These are phyloP conservation scores for Rhamnusium bicolor DNA, from an alignment of 2,888 invertebrate genomes.

Conservation along the genomic window DNA sequence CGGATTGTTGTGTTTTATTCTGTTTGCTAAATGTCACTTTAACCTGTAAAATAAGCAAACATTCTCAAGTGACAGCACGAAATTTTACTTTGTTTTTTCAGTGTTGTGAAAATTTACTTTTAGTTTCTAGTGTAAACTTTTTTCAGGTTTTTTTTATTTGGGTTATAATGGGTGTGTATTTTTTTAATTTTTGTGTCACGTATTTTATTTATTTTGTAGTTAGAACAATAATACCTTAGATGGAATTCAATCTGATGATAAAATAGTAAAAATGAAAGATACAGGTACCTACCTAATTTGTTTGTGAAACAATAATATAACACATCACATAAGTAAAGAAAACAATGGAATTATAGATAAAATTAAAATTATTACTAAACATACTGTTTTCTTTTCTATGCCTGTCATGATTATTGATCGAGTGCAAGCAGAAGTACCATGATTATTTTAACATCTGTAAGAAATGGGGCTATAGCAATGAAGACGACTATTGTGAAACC, in stretches of 20 bases:
- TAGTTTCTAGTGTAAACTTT: slow-evolving; percentile 26
- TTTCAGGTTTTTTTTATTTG: slow-evolving; percentile 19
- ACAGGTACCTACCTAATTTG: too few relatives aligned
- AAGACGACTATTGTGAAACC: too few relatives aligned
- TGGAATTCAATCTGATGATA: neutral
- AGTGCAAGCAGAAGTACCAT: too few relatives aligned
- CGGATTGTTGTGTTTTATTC: slow-evolving; percentile 70
- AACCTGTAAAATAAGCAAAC: slow-evolving; percentile 65
- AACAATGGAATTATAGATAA: too few relatives aligned
- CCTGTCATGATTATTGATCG: too few relatives aligned
- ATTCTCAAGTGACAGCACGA: slow-evolving; percentile 56
- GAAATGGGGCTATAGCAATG: too few relatives aligned
- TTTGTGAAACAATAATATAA: too few relatives aligned
- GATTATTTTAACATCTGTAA: too few relatives aligned
- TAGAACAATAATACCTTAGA: neutral
- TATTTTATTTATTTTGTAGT: slow-evolving; percentile 16
- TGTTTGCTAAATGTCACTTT: slow-evolving; percentile 69
- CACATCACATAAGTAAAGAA: too few relatives aligned
- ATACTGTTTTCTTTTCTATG: too few relatives aligned
- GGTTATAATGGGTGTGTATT: slow-evolving; percentile 26
- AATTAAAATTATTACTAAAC: too few relatives aligned
- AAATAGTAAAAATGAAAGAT: too few relatives aligned
- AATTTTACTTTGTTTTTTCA: slow-evolving; percentile 49
- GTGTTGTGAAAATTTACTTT: slow-evolving; percentile 37
- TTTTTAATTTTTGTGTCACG: slow-evolving; percentile 22